phyloP scores from a whole-genome alignment of 2,888 invertebrate species.

The Diadegma fenestrale region DNA sequence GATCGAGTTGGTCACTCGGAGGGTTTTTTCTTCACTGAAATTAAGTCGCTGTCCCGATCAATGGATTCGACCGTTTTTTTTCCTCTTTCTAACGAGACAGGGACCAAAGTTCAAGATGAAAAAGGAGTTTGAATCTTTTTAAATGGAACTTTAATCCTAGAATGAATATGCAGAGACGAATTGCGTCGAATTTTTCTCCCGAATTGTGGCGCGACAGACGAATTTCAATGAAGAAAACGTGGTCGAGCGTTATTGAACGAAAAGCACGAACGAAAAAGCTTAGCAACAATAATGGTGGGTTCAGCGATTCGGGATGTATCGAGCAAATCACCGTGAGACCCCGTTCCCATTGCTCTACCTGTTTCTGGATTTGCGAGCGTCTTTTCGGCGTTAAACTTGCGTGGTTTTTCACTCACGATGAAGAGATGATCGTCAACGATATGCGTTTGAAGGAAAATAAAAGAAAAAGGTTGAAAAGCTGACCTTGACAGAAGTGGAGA shows the following conservation, averaged over 20 bases:
- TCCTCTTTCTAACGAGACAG: neutral
- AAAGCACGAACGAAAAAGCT: neutral
- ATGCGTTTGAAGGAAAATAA: slow-evolving; percentile 44
- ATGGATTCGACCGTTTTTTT: neutral
- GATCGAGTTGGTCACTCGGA: neutral
- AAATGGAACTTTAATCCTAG: neutral
- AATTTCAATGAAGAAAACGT: slow-evolving; percentile 54
- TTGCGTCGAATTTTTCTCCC: neutral
- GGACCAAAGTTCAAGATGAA: neutral
- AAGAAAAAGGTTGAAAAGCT: slow-evolving; percentile 40
- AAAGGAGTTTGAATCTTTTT: neutral
- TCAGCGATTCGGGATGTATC: slow-evolving; percentile 13
- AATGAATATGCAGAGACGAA: neutral
- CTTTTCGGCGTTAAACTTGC: neutral
- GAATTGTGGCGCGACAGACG: neutral
- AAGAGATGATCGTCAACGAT: slow-evolving; percentile 47
- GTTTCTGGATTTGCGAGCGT: neutral
- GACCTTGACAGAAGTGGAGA: slow-evolving; percentile 52
- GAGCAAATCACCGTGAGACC: slow-evolving; percentile 68
- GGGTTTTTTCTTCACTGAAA: neutral
- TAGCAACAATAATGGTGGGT: slow-evolving; percentile 18
- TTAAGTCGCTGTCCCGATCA: neutral
- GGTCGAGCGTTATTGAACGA: slow-evolving; percentile 43
- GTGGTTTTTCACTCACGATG: slow-evolving; percentile 1
- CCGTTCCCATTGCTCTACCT: slow-evolving; percentile 34